Conservation (phyloP, 2,888 invertebrate genomes). For the Ischnura elegans region DNA sequence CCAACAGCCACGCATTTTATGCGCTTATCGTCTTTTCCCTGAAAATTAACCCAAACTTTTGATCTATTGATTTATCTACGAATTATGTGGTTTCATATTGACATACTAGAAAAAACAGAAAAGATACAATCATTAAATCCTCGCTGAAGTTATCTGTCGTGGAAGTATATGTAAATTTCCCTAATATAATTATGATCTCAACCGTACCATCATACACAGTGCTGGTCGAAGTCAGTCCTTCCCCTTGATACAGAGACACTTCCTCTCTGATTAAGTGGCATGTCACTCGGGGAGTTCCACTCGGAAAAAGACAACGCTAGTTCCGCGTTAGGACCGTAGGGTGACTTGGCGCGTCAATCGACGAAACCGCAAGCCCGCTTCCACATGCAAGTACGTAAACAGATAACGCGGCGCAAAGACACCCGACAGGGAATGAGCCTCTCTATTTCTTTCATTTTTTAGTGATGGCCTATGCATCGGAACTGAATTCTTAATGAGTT, state of each 20-base stretch:
- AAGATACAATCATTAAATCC: neutral
- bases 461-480: no score
- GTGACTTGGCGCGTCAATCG: conserved; percentile 44
- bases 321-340: conserved; percentile 13
- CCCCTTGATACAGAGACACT: neutral
- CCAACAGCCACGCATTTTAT: conserved; percentile 53
- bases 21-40: conserved; percentile 45
- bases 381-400: conserved; percentile 9
- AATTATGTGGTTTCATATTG: neutral
- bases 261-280: conserved; percentile 28
- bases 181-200: neutral
- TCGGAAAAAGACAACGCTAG: conserved; percentile 17
- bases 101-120: neutral
- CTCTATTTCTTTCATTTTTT: neutral
- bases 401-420: neutral
- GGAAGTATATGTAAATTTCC: neutral
- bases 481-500: no score
- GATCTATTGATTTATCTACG: no score
- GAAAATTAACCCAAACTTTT: neutral
- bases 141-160: neutral
- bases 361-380: conserved; percentile 37
- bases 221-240: neutral
- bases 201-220: conserved; percentile 22
- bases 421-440: neutral
- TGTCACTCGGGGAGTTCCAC: neutral